These are phyloP conservation scores for Myotis pilosus DNA, from an alignment of 2,797 vertebrate genomes.

Conservation along the genomic window DNA sequence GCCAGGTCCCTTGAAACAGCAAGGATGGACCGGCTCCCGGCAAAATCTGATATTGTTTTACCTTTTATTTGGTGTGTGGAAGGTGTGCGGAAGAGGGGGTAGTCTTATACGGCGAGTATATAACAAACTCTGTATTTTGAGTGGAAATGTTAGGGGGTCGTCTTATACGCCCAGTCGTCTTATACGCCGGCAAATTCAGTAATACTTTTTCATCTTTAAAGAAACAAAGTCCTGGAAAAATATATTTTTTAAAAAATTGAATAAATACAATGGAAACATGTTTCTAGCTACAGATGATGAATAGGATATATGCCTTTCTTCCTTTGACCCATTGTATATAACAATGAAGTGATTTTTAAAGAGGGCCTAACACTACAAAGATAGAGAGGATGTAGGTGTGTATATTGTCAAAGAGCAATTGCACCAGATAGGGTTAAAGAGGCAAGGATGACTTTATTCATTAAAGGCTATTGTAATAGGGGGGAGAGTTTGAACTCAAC, in stretches of 20 bases:
- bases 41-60: too few relatives aligned
- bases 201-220: neutral
- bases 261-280: neutral
- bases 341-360: neutral
- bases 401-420: neutral
- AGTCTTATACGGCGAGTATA: too few relatives aligned
- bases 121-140: too few relatives aligned
- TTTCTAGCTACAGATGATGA: neutral
- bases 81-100: too few relatives aligned
- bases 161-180: too few relatives aligned
- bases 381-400: neutral
- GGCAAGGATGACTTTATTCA: neutral
- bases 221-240: neutral
- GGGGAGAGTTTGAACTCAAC: neutral
- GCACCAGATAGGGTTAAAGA: neutral
- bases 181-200: too few relatives aligned
- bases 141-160: too few relatives aligned
- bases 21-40: too few relatives aligned
- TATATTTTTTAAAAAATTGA: neutral
- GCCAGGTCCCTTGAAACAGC: too few relatives aligned
- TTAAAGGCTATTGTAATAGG: neutral
- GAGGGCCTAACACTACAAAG: neutral
- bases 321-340: neutral
- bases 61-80: too few relatives aligned
- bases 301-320: neutral